Evolutionary conservation across 30 jellyfish, hydroid and myxozoan species (phyloP), one percentile per base, ranked within the genome.

Genomic region (Aurelia sp.): DNA sequence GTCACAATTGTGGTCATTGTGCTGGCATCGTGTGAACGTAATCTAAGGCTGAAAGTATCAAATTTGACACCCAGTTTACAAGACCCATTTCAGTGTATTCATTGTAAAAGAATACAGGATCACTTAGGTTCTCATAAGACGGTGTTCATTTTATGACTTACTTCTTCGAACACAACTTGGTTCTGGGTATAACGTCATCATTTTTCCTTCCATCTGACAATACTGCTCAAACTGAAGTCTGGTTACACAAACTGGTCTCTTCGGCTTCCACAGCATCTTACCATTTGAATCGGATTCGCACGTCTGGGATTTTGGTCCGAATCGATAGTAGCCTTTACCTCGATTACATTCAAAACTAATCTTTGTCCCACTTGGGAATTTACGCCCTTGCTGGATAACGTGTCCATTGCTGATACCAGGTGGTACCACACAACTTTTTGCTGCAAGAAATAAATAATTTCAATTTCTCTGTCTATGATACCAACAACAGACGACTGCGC

Each of bases 311-410:
- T 63, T 48, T 20, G 82, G 80, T 11, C 96, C 96, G 64, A 11
- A 87, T 2, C 64, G 96, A 65, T 63, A 87, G 35, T 63, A 87
- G 52, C 95, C 95, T 9, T 75, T 65, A 6, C 92, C 92, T 47
- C 72, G 24, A 5, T 4, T 53, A 61, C 96, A 87, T 1, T 50
- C 68, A 59, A 71, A 87, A 20, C 81, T 44, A 0, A 87, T 67
- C 9, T 22, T 57, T 9, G 90, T 53, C 0, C 90, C 96, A 35
- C 71, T 76, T 15, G 61, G 53, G 18, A 17, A 58, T 13, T 53
- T 35, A 4, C 47, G 71, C 13, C 70, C 48, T 50, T 53, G 51
- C 24, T 71, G 86, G 9, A 87, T 68, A 16, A 78, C 84, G 21
- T 66, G 82, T 8, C 96, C 96, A 55, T 75, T 82, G 50, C 7